Base-by-base conservation (phyloP, 2,888 invertebrate species). In the Melipona bicolor region DNA sequence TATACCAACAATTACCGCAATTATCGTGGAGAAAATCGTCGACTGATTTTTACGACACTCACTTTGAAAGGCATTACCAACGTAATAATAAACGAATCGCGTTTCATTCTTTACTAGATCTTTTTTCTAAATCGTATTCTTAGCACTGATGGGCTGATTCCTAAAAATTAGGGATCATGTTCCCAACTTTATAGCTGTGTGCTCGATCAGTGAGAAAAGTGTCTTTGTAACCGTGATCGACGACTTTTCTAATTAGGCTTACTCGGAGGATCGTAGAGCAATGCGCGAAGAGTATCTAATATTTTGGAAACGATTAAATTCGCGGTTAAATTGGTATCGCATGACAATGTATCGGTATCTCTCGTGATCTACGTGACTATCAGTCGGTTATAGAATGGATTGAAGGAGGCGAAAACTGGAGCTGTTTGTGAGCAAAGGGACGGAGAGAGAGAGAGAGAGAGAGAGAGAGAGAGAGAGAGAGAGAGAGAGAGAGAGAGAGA, bases 391-490 rank as follows among this genome's bases (percentile, higher is more conserved):
- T 36, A 61, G 43, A 52, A 32, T 11, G 68, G 64, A 62, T 62
- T n/a, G 76, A 61, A 61, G 49, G 77, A 54, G 64, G 19, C 32
- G 64, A 32, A 59, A 54, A 32, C n/a, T n/a, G n/a, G 72, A 27
- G 83, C 56, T 76, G 81, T 73, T 79, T 79, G 81, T 72, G 6
- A 52, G 80, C 71, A 49, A 71, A 68, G 59, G 70, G 67, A 59
- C 56, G 78, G 32, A 70, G 49, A 69, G 32, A 32, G 32, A 32
- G 32, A 32, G 32, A 32, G 32, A 3, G 32, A 3, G 32, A 71
- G 70, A n/a, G n/a, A n/a, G n/a, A n/a, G n/a, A n/a, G 32, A 70
- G 49, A 69, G 32, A 32, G 32, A 32, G 32, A n/a, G 32, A 70
- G 49, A 69, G 32, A 32, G 32, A 32, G 32, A n/a, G 32, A 70